phyloP scores from a whole-genome alignment of 2,888 invertebrate species.

The Lasioglossum lativentre region DNA sequence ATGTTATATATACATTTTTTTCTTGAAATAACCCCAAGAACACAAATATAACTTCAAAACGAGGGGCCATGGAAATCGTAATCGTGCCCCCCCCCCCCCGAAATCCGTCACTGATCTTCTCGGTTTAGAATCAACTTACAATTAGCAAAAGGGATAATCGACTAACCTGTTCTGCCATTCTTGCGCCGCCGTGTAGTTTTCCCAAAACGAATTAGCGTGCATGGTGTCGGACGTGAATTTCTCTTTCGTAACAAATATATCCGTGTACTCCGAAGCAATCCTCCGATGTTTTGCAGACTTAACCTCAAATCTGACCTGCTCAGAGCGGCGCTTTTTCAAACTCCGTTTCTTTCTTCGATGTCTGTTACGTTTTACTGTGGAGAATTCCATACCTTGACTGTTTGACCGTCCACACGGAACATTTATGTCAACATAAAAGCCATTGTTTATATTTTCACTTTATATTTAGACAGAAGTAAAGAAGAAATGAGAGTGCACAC shows the following conservation, averaged over 20 bases:
- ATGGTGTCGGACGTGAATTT: slow-evolving; percentile 66
- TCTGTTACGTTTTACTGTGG: slow-evolving; percentile 68
- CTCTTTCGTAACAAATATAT: slow-evolving; percentile 44
- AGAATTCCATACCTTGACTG: slow-evolving; percentile 73
- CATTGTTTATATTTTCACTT: slow-evolving; percentile 16
- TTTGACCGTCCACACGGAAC: background rate
- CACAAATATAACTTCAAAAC: no score
- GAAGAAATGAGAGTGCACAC: background rate
- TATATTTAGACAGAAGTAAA: background rate
- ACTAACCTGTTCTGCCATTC: slow-evolving; percentile 81
- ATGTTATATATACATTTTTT: no score
- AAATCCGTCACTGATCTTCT: no score
- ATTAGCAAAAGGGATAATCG: background rate
- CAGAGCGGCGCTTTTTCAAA: slow-evolving; percentile 70
- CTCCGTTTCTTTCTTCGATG: slow-evolving; percentile 73
- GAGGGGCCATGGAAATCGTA: no score
- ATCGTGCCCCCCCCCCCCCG: no score
- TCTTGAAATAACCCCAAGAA: no score
- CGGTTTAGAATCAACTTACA: no score
- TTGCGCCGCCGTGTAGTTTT: slow-evolving; percentile 80
- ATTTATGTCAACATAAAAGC: slow-evolving; percentile 7
- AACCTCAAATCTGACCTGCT: slow-evolving; percentile 78
- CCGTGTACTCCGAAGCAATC: slow-evolving; percentile 38
- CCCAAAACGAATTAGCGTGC: slow-evolving; percentile 81
- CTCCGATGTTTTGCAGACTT: slow-evolving; percentile 69